Evolutionary conservation across 2,888 invertebrate genomes (phyloP).

Genomic region (Geotrupes spiniger): DNA sequence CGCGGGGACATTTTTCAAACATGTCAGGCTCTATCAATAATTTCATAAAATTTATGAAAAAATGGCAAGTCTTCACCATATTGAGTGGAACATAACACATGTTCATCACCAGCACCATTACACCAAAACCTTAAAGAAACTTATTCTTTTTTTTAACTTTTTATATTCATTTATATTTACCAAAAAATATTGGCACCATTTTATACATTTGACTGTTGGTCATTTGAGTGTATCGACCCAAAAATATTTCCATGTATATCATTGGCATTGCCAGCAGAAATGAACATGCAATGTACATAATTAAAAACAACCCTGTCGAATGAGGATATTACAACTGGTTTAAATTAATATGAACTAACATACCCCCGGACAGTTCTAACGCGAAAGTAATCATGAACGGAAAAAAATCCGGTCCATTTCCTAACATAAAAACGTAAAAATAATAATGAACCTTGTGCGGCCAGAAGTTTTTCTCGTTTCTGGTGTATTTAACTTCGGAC

Average conservation of each 20-base stretch:
- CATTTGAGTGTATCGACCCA: conserved; percentile 30
- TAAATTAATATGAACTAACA: neutral
- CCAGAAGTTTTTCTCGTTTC: conserved; percentile 25
- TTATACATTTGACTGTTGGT: conserved; percentile 32
- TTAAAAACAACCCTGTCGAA: conserved; percentile 17
- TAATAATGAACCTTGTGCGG: conserved; percentile 21
- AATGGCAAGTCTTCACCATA: conserved; percentile 16
- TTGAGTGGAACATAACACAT: conserved; percentile 23
- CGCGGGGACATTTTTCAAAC: conserved; percentile 18
- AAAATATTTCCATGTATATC: conserved; percentile 31
- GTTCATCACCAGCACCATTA: conserved; percentile 26
- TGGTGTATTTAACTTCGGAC: conserved; percentile 9
- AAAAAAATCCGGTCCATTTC: conserved; percentile 25
- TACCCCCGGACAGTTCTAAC: conserved; percentile 28
- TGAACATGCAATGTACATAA: conserved; percentile 18
- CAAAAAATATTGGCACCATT: conserved; percentile 33
- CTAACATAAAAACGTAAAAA: conserved; percentile 23
- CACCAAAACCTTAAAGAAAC: conserved; percentile 25
- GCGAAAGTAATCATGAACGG: conserved; percentile 22
- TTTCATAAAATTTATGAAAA: conserved; percentile 25
- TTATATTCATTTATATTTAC: conserved; percentile 15
- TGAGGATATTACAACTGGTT: neutral
- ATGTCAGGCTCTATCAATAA: conserved; percentile 22
- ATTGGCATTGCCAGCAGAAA: conserved; percentile 30
- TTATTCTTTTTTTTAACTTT: neutral